Evolutionary conservation across 2,888 invertebrate genomes (phyloP).

Genomic region (Eilema depressum): DNA sequence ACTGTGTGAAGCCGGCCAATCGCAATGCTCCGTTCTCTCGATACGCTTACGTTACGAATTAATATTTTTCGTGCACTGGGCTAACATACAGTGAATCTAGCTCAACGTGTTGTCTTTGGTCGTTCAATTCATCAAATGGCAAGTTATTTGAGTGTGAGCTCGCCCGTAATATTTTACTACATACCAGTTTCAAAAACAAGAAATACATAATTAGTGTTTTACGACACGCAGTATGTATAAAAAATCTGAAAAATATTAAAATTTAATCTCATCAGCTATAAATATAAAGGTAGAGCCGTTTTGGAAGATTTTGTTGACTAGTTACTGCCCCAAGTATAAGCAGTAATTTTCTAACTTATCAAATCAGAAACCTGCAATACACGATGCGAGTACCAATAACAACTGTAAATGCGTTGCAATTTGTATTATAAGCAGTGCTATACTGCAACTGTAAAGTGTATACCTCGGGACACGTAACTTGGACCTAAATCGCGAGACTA

Average conservation of each 20-base stretch:
- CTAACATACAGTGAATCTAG: not conserved
- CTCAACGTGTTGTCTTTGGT: no score
- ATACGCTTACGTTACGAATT: no score
- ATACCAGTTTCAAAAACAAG: not conserved
- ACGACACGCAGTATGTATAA: not conserved
- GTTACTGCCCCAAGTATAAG: not conserved
- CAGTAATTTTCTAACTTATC: not conserved
- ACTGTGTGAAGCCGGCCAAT: no score
- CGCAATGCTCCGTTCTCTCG: no score
- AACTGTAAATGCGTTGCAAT: not conserved
- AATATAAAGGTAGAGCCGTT: not conserved
- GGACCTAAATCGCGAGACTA: no score
- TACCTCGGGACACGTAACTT: no score
- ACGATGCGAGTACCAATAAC: not conserved
- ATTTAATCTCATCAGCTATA: not conserved
- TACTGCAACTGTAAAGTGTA: not conserved
- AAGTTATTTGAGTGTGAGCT: no score
- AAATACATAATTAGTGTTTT: not conserved
- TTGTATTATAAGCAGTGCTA: not conserved
- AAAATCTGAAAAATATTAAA: not conserved
- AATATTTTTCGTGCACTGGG: no score
- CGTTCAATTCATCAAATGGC: no score
- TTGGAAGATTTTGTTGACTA: not conserved
- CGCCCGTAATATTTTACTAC: not conserved
- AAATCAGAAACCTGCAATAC: not conserved